Evolutionary conservation across 1,140 invertebrate genomes (phyloP).

Genomic region (Thaumetopoea pityocampa): DNA sequence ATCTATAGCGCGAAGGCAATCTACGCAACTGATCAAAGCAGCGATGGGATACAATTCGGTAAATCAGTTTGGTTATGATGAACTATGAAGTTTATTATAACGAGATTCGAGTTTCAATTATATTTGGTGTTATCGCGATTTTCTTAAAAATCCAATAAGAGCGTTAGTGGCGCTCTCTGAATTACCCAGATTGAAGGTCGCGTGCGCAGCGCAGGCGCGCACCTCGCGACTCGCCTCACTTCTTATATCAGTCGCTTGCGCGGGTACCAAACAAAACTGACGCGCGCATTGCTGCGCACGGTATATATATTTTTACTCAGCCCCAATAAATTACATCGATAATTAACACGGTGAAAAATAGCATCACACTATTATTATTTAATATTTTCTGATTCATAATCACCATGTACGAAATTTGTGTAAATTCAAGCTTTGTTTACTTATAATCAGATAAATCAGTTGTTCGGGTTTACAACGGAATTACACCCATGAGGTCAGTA

Average conservation of each 20-base stretch:
- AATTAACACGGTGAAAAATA: neutral
- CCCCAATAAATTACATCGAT: neutral
- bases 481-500: constrained; percentile 28
- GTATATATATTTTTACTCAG: neutral
- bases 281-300: constrained; percentile 24
- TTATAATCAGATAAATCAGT: constrained; percentile 11
- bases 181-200: constrained; percentile 29
- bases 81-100: no score
- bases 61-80: no score
- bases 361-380: neutral
- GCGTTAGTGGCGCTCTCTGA: neutral
- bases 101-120: no score
- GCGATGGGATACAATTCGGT: no score
- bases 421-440: constrained; percentile 8
- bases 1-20: no score
- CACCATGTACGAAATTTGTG: constrained; percentile 3
- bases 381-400: neutral
- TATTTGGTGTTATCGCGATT: no score
- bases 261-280: constrained; percentile 25
- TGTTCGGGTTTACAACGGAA: constrained; percentile 14
- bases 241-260: constrained; percentile 35
- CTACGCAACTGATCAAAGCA: no score
- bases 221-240: constrained; percentile 20
- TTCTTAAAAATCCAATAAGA: no score
- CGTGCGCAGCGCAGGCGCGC: constrained; percentile 21